Conservation (phyloP, 2,888 invertebrate genomes). For the Fragum whitleyi region DNA sequence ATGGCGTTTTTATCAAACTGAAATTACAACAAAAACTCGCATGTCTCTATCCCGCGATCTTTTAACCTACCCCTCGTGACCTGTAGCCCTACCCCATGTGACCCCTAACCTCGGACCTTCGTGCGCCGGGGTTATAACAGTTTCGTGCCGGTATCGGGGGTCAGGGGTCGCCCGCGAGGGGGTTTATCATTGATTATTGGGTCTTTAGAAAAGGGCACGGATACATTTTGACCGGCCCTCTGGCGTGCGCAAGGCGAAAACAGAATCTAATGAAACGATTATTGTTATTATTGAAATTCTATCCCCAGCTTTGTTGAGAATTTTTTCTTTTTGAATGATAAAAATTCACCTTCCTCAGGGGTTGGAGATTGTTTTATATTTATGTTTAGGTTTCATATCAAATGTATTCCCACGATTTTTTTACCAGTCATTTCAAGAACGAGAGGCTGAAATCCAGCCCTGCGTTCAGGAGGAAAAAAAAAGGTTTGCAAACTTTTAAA, state of each 20-base stretch:
- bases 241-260: constrained; percentile 38
- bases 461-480: no score
- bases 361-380: no score
- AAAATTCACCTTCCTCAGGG: constrained; percentile 3
- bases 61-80: constrained; percentile 19
- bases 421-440: no score
- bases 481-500: no score
- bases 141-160: constrained; percentile 37
- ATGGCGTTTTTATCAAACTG: constrained; percentile 41
- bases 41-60: constrained; percentile 39
- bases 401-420: no score
- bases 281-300: constrained; percentile 20
- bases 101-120: constrained; percentile 29
- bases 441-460: no score
- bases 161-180: constrained; percentile 49
- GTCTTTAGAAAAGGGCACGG: constrained; percentile 18
- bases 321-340: constrained; percentile 1
- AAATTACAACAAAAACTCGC: constrained; percentile 32
- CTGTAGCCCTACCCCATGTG: not conserved
- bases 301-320: not conserved
- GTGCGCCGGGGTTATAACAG: constrained; percentile 56
- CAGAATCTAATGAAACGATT: constrained; percentile 55
- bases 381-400: no score
- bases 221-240: constrained; percentile 22
- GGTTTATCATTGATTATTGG: constrained; percentile 50